Conservation (phyloP, 2,797 vertebrate species). For the Trachops cirrhosus region DNA sequence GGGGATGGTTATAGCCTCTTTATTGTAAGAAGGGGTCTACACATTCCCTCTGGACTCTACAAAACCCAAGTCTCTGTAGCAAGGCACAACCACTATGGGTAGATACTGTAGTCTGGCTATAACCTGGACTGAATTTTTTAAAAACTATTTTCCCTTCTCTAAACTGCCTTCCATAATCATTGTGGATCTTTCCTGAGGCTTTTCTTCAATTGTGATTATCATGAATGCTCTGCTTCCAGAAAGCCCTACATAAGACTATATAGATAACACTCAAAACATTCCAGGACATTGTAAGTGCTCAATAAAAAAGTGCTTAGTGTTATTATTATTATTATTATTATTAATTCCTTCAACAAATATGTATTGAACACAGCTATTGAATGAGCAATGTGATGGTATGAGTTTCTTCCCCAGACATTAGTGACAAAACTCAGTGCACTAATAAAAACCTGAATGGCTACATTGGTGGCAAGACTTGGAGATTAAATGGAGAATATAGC, state of each 20-base stretch:
- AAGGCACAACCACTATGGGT: neutral
- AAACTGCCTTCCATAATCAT: neutral
- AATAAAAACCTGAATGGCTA: neutral
- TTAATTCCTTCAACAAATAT: neutral
- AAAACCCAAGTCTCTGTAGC: neutral
- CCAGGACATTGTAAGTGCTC: neutral
- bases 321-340: neutral
- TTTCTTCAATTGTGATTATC: neutral
- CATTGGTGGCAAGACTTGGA: neutral
- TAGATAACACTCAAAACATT: neutral
- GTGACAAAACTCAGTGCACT: neutral
- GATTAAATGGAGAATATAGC: neutral
- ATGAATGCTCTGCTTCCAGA: neutral
- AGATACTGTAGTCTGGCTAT: neutral
- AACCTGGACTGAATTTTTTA: neutral
- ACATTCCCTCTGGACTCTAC: neutral
- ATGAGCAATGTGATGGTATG: neutral
- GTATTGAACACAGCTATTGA: neutral
- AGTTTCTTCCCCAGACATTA: neutral
- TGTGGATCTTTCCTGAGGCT: neutral
- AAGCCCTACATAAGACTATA: fast-evolving
- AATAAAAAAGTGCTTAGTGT: neutral
- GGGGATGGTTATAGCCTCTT: fast-evolving
- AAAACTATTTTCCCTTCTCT: neutral
- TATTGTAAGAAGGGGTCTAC: neutral